phyloP scores from a whole-genome alignment of 2,797 vertebrate species.

The Pangasius mekongensis region DNA sequence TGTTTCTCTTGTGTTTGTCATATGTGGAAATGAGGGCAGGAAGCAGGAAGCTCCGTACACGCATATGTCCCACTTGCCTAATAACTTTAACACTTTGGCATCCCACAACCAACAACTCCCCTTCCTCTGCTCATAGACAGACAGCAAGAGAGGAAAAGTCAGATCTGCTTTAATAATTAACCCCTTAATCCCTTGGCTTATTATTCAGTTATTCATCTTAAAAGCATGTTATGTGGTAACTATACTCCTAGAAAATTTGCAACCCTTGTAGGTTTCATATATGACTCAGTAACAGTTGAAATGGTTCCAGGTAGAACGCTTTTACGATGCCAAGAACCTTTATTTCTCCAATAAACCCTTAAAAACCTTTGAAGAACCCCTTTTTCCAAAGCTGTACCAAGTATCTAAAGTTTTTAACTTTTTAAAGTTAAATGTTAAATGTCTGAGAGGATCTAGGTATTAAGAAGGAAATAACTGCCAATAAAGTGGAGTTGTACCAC shows the following conservation, averaged over 20 bases:
- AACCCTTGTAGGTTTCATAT: neutral
- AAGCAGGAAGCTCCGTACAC: constrained; percentile 72
- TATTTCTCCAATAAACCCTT: neutral
- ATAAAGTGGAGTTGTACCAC: neutral
- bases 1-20: constrained; percentile 54
- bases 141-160: neutral
- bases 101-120: constrained; percentile 73
- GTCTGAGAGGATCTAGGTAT: neutral
- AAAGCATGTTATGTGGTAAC: neutral
- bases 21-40: constrained; percentile 62
- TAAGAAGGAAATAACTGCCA: neutral
- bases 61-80: constrained; percentile 67
- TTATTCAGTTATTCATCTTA: neutral
- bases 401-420: neutral
- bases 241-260: neutral
- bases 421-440: too few species aligned
- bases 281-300: neutral
- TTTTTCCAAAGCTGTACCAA: neutral
- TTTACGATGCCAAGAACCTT: neutral
- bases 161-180: neutral
- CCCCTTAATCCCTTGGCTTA: too few species aligned
- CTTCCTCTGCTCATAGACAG: constrained; percentile 71
- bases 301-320: neutral
- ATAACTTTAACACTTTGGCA: constrained; percentile 79
- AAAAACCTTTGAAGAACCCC: neutral